Evolutionary conservation across 2,113 vertebrate genomes (phyloP).

Genomic region (Symphodus melops): DNA sequence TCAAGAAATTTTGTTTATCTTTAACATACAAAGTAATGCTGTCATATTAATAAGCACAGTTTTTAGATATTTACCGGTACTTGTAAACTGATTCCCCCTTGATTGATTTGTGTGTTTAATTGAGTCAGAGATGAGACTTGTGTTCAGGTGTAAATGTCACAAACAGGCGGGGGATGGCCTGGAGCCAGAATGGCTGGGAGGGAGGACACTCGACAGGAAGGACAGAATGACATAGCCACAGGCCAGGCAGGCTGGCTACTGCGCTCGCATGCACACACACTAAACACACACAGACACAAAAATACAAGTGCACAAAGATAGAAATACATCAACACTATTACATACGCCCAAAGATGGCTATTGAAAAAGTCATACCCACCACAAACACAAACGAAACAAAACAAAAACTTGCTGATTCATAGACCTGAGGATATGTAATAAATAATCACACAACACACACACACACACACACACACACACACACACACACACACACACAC

Average conservation of each 20-base stretch:
- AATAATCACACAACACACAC: conserved; percentile 2
- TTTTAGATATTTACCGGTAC: neutral
- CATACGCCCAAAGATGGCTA: conserved; percentile 15
- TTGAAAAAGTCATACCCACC: conserved; percentile 48
- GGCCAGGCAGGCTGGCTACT: conserved; percentile 26
- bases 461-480: neutral
- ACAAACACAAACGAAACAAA: conserved; percentile 2
- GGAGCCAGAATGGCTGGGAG: conserved; percentile 41
- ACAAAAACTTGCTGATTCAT: conserved; percentile 41
- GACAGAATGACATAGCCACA: conserved; percentile 64
- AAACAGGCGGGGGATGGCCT: conserved; percentile 28
- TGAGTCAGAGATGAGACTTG: neutral
- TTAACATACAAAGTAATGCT: neutral
- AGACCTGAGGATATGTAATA: conserved; percentile 32
- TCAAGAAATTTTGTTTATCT: no score
- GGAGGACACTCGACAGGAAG: conserved; percentile 58
- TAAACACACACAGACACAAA: neutral
- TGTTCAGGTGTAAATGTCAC: conserved; percentile 59
- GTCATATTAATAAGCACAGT: neutral
- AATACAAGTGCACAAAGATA: neutral
- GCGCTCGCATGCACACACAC: neutral
- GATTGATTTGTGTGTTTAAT: neutral
- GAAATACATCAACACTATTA: neutral
- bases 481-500: neutral
- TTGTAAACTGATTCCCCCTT: neutral